These are phyloP conservation scores for Macaria liturata DNA, from an alignment of 2,888 invertebrate species.

Conservation along the genomic window DNA sequence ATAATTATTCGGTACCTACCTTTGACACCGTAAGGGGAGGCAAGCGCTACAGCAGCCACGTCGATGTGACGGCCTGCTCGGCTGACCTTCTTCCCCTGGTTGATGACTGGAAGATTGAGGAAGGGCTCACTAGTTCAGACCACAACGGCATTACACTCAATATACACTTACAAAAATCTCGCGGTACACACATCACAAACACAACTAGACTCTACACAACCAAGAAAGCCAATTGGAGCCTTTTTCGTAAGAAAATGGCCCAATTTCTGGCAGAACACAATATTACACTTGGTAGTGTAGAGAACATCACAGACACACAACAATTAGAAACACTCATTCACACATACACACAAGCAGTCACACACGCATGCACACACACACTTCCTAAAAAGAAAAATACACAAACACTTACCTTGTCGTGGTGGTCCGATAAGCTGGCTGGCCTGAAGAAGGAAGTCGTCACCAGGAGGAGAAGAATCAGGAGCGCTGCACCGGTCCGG, in stretches of 20 bases:
- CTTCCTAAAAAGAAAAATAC: constrained; percentile 1
- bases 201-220: too few species aligned
- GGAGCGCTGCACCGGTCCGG: background rate
- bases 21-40: too few species aligned
- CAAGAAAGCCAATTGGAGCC: background rate
- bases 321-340: constrained; percentile 5
- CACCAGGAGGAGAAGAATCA: constrained; percentile 15
- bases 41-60: too few species aligned
- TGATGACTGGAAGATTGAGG: background rate
- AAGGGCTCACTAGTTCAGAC: background rate
- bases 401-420: constrained; percentile 7
- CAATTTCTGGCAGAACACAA: background rate
- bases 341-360: constrained; percentile 6
- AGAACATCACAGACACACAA: background rate
- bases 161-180: too few species aligned
- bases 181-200: too few species aligned
- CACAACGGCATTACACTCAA: background rate
- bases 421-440: constrained; percentile 15
- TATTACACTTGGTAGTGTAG: background rate
- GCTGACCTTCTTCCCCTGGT: background rate
- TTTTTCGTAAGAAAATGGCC: background rate
- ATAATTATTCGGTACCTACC: too few species aligned
- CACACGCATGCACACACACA: background rate
- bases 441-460: too few species aligned
- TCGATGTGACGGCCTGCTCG: too few species aligned